These are phyloP conservation scores for Galendromus occidentalis DNA, from an alignment of 1,140 invertebrate genomes.

Conservation along the genomic window DNA sequence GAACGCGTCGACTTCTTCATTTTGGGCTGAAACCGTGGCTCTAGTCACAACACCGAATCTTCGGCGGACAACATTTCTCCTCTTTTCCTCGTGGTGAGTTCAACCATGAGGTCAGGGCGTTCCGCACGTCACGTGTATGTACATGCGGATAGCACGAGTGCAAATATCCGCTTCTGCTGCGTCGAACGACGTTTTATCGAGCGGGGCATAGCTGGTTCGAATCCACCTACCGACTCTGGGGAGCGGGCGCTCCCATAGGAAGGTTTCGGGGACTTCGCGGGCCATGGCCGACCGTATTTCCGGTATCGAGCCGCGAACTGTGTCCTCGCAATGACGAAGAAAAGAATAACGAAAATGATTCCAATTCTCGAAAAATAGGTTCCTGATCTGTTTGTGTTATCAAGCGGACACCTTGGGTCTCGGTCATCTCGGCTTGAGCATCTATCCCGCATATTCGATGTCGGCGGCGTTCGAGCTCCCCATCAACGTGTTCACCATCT, in stretches of 20 bases:
- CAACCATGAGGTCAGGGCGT: too few relatives aligned
- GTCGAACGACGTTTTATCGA: too few relatives aligned
- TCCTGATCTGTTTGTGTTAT: constrained; percentile 62
- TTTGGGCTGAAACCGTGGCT: constrained; percentile 1
- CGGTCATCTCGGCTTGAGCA: constrained; percentile 49
- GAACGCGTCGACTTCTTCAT: neutral
- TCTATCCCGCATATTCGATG: constrained; percentile 61
- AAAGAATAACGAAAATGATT: neutral
- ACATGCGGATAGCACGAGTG: too few relatives aligned
- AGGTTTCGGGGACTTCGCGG: too few relatives aligned
- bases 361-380: constrained; percentile 30
- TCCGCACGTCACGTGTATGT: too few relatives aligned
- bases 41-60: neutral
- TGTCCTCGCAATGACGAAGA: neutral
- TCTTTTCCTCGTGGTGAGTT: neutral
- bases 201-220: too few relatives aligned
- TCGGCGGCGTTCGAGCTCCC: constrained; percentile 59
- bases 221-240: too few relatives aligned
- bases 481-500: constrained; percentile 54
- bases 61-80: neutral
- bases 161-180: too few relatives aligned
- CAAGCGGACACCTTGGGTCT: constrained; percentile 67
- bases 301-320: too few relatives aligned
- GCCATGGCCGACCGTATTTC: too few relatives aligned
- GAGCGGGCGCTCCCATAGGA: too few relatives aligned